Evolutionary conservation across 1,140 invertebrate genomes (phyloP).

Genomic region (Aphis craccivora): DNA sequence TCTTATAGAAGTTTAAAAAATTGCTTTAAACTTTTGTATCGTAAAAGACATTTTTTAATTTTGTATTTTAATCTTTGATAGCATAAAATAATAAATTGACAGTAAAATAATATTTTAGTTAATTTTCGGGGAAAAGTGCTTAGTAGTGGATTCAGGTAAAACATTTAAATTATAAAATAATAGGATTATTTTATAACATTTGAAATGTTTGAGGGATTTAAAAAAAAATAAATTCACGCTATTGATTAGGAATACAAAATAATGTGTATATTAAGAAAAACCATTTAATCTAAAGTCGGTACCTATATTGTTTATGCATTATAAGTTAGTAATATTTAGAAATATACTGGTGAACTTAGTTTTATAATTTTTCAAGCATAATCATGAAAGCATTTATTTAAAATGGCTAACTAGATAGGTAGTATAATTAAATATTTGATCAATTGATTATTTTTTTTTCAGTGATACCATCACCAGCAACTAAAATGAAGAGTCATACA

Average conservation of each 20-base stretch:
- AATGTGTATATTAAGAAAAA: not conserved
- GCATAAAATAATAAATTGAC: too few relatives aligned
- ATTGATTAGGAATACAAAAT: not conserved
- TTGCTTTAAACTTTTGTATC: too few relatives aligned
- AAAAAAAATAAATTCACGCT: too few relatives aligned
- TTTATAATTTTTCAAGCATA: not conserved
- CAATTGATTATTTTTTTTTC: not conserved
- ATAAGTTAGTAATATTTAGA: too few relatives aligned
- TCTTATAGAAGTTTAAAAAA: not conserved
- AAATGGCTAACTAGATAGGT: not conserved
- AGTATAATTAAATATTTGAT: not conserved
- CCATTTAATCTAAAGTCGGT: not conserved
- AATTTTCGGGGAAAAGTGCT: not conserved
- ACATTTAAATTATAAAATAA: not conserved
- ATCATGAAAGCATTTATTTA: not conserved
- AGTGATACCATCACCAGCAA: slow-evolving; percentile 11
- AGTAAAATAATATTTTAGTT: too few relatives aligned
- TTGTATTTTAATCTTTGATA: too few relatives aligned
- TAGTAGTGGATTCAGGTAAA: too few relatives aligned
- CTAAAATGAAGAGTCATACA: not conserved
- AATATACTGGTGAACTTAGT: not conserved
- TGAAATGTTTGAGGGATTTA: too few relatives aligned
- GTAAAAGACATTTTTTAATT: too few relatives aligned
- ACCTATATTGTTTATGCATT: too few relatives aligned
- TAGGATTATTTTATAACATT: too few relatives aligned